Percentiles rank a stretch among this genome's conserved stretches.
Conservation (phyloP, 2,113 vertebrate genomes). For the Eidolon helvum region DNA sequence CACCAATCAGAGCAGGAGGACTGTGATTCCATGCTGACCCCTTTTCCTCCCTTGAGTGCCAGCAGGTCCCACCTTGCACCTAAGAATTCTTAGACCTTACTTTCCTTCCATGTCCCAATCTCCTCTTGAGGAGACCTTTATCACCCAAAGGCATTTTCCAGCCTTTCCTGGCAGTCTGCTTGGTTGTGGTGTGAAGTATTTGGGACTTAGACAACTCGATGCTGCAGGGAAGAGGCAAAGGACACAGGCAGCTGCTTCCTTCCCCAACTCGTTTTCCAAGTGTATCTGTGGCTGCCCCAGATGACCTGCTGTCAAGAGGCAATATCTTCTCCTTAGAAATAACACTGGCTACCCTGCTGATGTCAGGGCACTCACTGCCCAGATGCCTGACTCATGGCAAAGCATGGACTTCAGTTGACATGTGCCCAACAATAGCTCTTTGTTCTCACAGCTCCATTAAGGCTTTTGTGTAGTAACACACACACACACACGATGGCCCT, state of each 20-base stretch:
- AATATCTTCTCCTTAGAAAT: background rate
- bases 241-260: background rate
- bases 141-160: background rate
- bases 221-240: background rate
- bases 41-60: background rate
- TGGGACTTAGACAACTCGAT: background rate
- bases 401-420: background rate
- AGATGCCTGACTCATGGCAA: background rate
- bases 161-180: background rate
- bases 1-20: background rate
- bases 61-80: no score
- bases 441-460: background rate
- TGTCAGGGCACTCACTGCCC: background rate
- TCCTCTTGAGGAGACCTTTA: background rate
- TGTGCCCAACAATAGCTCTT: background rate
- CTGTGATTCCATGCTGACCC: background rate
- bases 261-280: background rate
- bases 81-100: background rate
- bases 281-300: background rate
- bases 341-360: background rate
- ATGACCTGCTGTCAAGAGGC: background rate
- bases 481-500: background rate
- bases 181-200: background rate
- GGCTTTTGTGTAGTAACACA: background rate
- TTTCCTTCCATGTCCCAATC: background rate